Evolutionary conservation across 1,140 invertebrate genomes (phyloP), one percentile per base, ranked within the genome.

Genomic region (Drosophila paulistorum): DNA sequence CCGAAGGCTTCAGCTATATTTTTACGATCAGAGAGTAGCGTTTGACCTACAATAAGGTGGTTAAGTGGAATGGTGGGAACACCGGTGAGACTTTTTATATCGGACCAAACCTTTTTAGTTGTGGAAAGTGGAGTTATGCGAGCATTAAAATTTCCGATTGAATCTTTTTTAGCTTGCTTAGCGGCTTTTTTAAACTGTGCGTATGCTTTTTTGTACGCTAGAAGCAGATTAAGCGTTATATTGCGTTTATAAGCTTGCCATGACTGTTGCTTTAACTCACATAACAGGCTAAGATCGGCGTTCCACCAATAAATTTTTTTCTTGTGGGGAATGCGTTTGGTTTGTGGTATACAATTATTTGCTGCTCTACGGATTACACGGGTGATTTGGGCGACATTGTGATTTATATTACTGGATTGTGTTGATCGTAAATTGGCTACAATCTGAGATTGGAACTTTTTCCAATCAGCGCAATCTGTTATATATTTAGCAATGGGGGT

Each of bases 11-110:
- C 26, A 10, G 48, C n/a, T 10, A 57, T 65, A 13, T 55, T n/a
- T 57, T 35, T 20, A 3, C 4, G 17, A 26, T n/a, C 26, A 9
- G 45, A 23, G 14, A 26, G 33, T 14, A 57, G 23, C 17, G 11
- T 2, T 37, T 55, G 64, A 35, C 6, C 17, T 5, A n/a, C n/a
- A 20, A 17, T 14, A 9, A 37, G 14, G 13, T 14, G n/a, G 9
- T 54, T 65, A 7, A 48, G 14, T 2, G 42, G 23, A 6, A 11
- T 39, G 11, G 17, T 68, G 5, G 54, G 54, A 7, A 35, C 20
- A 60, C 65, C 65, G 42, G 55, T 42, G 11, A 68, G 33, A 13
- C 37, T 59, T 61, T 68, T 68, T 11, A 68, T 68, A 14, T 68
- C 57, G n/a, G 57, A 13, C 57, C 23, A 26, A 26, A 61, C 42